These are phyloP conservation scores for Pemphredon lugubris DNA, from an alignment of 2,888 invertebrate species.

Conservation along the genomic window DNA sequence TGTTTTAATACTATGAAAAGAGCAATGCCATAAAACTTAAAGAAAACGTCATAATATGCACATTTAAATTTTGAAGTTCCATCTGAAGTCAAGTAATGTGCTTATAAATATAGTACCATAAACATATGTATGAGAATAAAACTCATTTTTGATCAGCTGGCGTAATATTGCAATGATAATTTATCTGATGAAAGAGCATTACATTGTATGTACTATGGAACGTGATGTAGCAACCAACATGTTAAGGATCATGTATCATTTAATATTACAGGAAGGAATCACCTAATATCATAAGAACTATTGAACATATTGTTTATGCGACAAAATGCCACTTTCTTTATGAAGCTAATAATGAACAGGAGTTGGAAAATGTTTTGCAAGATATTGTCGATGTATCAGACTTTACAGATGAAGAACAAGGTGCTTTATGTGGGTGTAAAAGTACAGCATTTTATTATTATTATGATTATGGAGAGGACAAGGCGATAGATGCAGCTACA, in stretches of 20 bases:
- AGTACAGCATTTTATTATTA: constrained; percentile 10
- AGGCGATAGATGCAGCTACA: constrained; percentile 9
- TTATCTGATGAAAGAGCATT: too few species aligned
- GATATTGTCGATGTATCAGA: constrained; percentile 1
- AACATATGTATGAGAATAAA: too few species aligned
- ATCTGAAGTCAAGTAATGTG: too few species aligned
- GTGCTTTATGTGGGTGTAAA: constrained; percentile 21
- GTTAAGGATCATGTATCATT: too few species aligned
- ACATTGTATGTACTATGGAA: too few species aligned
- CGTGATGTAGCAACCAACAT: not conserved
- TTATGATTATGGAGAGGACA: constrained; percentile 5
- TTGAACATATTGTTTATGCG: constrained; percentile 27
- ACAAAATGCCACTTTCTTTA: constrained; percentile 25
- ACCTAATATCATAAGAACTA: not conserved
- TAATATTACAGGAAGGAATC: constrained; percentile 17
- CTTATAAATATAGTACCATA: too few species aligned
- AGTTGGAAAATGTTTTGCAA: not conserved
- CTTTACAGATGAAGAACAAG: constrained; percentile 12
- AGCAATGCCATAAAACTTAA: too few species aligned
- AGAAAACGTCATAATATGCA: too few species aligned
- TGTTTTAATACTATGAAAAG: too few species aligned
- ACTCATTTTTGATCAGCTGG: too few species aligned
- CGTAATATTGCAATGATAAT: too few species aligned
- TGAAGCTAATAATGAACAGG: not conserved
- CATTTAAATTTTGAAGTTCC: too few species aligned